Conservation (phyloP, 2,797 vertebrate species). For the Gorsachius magnificus region DNA sequence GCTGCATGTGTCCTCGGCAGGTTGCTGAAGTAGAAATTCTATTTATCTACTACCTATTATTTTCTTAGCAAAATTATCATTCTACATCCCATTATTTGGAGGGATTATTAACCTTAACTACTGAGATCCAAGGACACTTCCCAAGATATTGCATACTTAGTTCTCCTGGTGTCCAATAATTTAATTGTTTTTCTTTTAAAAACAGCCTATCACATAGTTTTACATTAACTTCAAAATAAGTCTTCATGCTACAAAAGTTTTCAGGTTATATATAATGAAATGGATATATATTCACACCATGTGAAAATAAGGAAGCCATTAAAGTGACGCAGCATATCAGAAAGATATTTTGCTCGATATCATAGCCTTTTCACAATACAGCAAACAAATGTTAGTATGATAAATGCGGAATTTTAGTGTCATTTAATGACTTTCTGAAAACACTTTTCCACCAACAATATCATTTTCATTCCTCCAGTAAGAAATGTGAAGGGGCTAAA, state of each 20-base stretch:
- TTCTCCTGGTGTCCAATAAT: neutral
- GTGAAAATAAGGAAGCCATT: neutral
- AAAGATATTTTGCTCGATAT: neutral
- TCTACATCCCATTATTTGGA: constrained; percentile 43
- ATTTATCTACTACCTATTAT: constrained; percentile 48
- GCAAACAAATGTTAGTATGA: neutral
- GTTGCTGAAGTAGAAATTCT: constrained; percentile 57
- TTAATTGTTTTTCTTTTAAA: neutral
- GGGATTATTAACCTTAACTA: constrained; percentile 59
- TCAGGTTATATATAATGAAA: neutral
- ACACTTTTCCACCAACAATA: neutral
- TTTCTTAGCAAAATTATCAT: constrained; percentile 67
- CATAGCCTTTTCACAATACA: neutral
- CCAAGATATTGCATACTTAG: neutral
- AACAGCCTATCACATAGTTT: neutral
- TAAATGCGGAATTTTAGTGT: neutral
- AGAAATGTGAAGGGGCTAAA: neutral
- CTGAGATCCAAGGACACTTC: constrained; percentile 27
- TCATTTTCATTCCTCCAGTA: neutral
- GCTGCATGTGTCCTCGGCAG: constrained; percentile 42
- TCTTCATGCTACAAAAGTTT: neutral
- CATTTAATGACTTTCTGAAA: neutral
- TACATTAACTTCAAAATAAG: constrained; percentile 2
- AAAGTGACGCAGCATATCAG: neutral
- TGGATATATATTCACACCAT: neutral